Conservation (phyloP, 2,113 vertebrate genomes). For the Dryoscopus gambensis region DNA sequence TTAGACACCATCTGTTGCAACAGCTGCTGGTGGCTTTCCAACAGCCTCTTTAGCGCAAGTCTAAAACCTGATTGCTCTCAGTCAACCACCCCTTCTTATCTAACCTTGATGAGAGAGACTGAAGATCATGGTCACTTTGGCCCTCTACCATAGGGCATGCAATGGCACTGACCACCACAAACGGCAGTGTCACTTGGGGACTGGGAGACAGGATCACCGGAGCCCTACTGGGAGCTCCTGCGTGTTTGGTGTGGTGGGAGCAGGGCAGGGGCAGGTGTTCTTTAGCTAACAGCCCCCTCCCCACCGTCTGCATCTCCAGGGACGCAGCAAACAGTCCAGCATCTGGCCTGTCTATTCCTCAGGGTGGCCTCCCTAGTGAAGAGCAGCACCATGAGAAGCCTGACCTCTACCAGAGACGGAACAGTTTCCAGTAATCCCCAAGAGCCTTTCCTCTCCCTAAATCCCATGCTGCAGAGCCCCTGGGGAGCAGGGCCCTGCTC, state of each 20-base stretch:
- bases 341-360: not conserved
- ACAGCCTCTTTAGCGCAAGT: not conserved
- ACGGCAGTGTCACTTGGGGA: not conserved
- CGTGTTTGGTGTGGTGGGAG: rapidly evolving
- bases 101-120: not conserved
- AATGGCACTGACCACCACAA: not conserved
- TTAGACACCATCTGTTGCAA: slow-evolving; percentile 45
- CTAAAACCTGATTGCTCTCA: not conserved
- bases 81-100: not conserved
- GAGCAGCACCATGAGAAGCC: not conserved
- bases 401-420: not conserved
- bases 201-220: not conserved
- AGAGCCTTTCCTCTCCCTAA: not conserved
- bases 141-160: not conserved
- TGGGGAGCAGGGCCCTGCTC: rapidly evolving
- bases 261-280: not conserved
- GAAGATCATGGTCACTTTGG: not conserved
- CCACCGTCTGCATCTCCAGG: too few relatives aligned
- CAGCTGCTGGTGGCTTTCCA: slow-evolving; percentile 42
- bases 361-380: not conserved
- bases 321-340: not conserved
- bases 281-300: not conserved
- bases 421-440: not conserved
- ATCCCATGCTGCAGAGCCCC: not conserved
- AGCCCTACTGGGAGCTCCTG: rapidly evolving